phyloP scores from a whole-genome alignment of 64 coral and sea anemone species.

The Montipora cactus region DNA sequence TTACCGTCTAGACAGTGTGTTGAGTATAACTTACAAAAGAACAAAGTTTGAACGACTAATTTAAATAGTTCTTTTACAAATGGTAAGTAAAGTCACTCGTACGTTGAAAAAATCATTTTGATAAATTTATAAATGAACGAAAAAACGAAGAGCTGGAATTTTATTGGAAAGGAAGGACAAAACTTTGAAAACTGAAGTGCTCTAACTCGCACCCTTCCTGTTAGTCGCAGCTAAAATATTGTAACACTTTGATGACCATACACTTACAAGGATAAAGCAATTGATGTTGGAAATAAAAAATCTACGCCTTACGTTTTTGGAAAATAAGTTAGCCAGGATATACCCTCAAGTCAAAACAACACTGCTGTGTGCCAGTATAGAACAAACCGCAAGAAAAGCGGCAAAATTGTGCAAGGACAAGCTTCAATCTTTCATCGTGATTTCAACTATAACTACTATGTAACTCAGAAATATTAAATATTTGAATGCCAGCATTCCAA shows the following conservation, averaged over 20 bases:
- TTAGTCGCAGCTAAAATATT: background rate
- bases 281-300: no score
- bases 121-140: background rate
- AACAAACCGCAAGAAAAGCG: background rate
- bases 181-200: background rate
- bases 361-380: background rate
- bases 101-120: background rate
- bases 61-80: background rate
- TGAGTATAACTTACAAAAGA: no score
- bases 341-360: no score
- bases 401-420: no score
- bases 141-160: background rate
- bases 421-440: no score
- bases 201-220: background rate
- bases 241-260: background rate
- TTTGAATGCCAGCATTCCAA: no score
- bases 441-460: no score
- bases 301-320: no score
- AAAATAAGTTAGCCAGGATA: no score
- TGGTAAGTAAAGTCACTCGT: background rate
- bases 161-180: background rate
- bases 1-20: no score
- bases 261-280: background rate
- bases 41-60: no score
- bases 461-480: no score